A percentile compares a stretch with the other conserved stretches of the same genome.
phyloP scores from a whole-genome alignment of 2,113 vertebrate genomes.

The Dryoscopus gambensis region DNA sequence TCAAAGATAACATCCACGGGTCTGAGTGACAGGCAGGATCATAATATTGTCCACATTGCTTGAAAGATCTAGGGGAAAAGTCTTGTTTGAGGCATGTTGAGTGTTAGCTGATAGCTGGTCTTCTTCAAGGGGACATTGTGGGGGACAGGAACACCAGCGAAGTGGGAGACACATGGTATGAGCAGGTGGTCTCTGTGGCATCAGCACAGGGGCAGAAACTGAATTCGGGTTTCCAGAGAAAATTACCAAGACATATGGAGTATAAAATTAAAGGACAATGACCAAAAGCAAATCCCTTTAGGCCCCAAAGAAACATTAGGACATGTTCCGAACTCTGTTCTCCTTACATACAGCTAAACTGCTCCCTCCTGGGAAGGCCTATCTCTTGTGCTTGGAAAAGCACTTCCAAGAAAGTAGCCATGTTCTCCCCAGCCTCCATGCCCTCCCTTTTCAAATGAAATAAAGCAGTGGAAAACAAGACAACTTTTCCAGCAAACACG shows the following conservation, averaged over 20 bases:
- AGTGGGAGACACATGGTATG: fast-evolving
- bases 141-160: background rate
- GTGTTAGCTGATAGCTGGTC: background rate
- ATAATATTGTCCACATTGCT: background rate
- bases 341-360: background rate
- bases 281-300: background rate
- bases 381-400: background rate
- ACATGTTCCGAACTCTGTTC: background rate
- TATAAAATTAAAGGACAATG: background rate
- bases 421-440: background rate
- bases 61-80: background rate
- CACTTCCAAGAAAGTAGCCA: background rate
- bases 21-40: background rate
- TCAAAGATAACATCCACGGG: fast-evolving
- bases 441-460: background rate
- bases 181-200: background rate
- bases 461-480: slow-evolving; percentile 1
- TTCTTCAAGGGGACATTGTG: background rate
- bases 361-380: background rate
- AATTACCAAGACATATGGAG: background rate
- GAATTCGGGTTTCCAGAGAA: background rate
- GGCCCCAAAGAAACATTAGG: background rate
- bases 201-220: background rate
- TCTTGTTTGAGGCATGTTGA: background rate
- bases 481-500: background rate